phyloP scores from a whole-genome alignment of 1,140 invertebrate species.

The Papilio dardanus region DNA sequence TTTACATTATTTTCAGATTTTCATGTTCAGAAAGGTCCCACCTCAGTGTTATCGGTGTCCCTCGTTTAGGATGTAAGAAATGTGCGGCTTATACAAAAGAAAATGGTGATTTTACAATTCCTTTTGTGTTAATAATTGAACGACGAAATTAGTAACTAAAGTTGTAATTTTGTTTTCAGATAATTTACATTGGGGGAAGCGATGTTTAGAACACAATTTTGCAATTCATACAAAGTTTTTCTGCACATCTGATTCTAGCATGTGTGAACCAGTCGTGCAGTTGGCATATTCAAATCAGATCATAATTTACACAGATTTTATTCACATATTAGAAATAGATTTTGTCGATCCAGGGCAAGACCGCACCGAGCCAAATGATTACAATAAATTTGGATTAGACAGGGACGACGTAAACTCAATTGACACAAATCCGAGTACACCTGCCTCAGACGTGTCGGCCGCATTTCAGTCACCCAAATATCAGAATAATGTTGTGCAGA shows the following conservation, averaged over 20 bases:
- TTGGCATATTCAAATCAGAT: conserved; percentile 81
- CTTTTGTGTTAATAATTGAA: neutral
- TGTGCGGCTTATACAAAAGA: conserved; percentile 73
- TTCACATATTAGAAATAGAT: conserved; percentile 81
- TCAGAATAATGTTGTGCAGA: conserved; percentile 76
- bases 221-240: conserved; percentile 81
- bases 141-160: neutral
- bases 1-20: conserved; percentile 62
- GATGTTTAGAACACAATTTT: conserved; percentile 80
- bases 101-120: conserved; percentile 60
- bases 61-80: conserved; percentile 78
- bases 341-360: conserved; percentile 76
- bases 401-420: conserved; percentile 67
- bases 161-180: conserved; percentile 53
- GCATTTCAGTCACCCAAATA: conserved; percentile 75
- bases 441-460: conserved; percentile 67
- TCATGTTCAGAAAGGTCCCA: conserved; percentile 78
- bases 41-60: conserved; percentile 80
- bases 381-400: conserved; percentile 65
- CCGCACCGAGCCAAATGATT: conserved; percentile 56
- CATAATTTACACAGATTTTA: conserved; percentile 81
- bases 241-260: conserved; percentile 78
- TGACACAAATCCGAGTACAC: conserved; percentile 67
- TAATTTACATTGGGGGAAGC: conserved; percentile 68
- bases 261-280: conserved; percentile 80